Evolutionary conservation across 2,797 vertebrate species (phyloP).

Genomic region (Craterocephalus amniculus): DNA sequence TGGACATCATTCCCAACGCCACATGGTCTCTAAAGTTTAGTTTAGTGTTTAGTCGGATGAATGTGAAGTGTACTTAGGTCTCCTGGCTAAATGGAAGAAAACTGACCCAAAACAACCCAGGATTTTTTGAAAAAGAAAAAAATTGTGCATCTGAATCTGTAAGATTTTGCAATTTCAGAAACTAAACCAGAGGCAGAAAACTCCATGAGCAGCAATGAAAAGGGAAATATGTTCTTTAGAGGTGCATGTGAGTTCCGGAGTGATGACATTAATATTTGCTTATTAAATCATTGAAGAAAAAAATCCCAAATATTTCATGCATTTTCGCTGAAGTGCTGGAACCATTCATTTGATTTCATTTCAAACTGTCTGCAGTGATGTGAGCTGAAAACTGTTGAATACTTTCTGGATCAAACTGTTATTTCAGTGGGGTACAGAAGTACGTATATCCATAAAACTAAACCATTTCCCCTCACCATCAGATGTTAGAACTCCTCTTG

Average conservation of each 20-base stretch:
- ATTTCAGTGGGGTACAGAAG: no score
- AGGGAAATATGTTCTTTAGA: not conserved
- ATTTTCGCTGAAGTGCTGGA: not conserved
- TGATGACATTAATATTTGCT: not conserved
- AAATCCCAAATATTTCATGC: not conserved
- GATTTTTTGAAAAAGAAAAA: not conserved
- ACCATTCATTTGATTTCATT: not conserved
- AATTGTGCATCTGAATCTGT: no score
- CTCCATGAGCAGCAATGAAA: not conserved
- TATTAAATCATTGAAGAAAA: not conserved
- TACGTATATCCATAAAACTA: no score
- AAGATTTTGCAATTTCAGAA: not conserved
- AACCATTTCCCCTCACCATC: no score
- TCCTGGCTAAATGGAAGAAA: not conserved
- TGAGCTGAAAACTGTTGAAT: not conserved
- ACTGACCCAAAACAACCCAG: not conserved
- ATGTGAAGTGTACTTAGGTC: not conserved
- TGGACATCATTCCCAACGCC: not conserved
- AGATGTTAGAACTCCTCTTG: not conserved
- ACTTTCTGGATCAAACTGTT: no score
- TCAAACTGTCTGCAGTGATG: not conserved
- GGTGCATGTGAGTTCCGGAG: not conserved
- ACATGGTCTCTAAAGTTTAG: not conserved
- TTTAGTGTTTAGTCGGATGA: not conserved
- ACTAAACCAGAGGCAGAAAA: not conserved